Base-by-base conservation (phyloP, 2,888 invertebrate species). In the Leptothorax acervorum region DNA sequence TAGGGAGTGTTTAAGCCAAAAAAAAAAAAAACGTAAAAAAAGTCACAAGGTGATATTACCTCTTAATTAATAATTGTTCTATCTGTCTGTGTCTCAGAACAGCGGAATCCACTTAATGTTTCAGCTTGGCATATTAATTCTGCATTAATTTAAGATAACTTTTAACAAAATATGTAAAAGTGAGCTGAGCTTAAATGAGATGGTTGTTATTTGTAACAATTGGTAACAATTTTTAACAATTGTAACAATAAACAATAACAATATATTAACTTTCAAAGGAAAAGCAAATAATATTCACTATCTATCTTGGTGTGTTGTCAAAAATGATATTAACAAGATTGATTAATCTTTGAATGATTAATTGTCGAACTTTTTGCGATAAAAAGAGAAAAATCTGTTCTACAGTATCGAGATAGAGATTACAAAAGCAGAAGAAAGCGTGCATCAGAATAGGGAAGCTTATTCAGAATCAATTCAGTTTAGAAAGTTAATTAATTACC, bases 281-380 rank as follows among this genome's bases (percentile, higher is more conserved):
- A 45, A 74, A 60, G 35, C 5, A 57, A 35, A 53, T 42, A 42
- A 48, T 60, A 1, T 60, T 45, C 23, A n/a, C 12, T 31, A 15
- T 66, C 11, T 35, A 48, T 5, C 2, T 66, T 18, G 48, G 4
- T 31, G 9, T 6, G 0, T 4, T 15, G 15, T 48, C 5, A 23
- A 65, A 65, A 45, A 66, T 31, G 6, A 12, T 15, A 39, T 70
- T 53, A 55, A 39, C 15, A 53, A 53, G 23, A 31, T 55, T 71
- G 35, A 70, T 53, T 71, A 23, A 42, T 55, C 9, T 9, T 48
- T 39, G 18, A 42, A 55, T 73, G 23, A 73, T 73, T 73, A 73
- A 73, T 55, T 73, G 23, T 42, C 15, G 23, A 39, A 1, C 15
- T 28, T 39, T 55, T 42, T 42, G 3, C n/a, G 39, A 15, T 23